These are phyloP conservation scores for Petrocephalus sullivani DNA, from an alignment of 2,797 vertebrate species.

Conservation along the genomic window DNA sequence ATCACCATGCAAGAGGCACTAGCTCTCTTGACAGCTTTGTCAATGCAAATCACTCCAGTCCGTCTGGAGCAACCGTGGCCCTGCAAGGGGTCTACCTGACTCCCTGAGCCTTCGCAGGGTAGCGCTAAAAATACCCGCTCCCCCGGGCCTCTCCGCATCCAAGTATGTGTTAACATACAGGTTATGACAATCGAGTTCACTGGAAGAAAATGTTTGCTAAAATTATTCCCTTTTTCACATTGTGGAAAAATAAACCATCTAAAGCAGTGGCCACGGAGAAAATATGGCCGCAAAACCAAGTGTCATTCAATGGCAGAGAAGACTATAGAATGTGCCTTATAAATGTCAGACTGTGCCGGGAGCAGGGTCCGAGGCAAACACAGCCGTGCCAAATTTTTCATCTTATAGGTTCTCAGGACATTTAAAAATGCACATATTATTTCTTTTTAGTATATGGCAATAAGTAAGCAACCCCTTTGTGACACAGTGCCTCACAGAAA, in stretches of 20 bases:
- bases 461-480: neutral
- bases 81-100: constrained; percentile 47
- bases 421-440: constrained; percentile 11
- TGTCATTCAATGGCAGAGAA: neutral
- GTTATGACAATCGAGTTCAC: constrained; percentile 2
- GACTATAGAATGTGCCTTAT: neutral
- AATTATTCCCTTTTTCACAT: neutral
- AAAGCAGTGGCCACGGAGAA: neutral
- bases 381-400: constrained; percentile 15
- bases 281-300: neutral
- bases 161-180: neutral
- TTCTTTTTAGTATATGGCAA: neutral
- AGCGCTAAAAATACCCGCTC: constrained; percentile 47
- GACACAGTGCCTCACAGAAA: neutral
- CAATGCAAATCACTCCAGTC: constrained; percentile 73
- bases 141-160: neutral
- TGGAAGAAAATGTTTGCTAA: neutral
- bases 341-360: neutral
- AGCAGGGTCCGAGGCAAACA: neutral
- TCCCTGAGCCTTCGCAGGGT: constrained; percentile 31
- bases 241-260: neutral
- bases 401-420: constrained; percentile 47
- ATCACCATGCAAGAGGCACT: constrained; percentile 65
- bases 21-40: constrained; percentile 73
- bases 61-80: constrained; percentile 60